These are phyloP conservation scores for Ischnura elegans DNA, from an alignment of 2,888 invertebrate genomes.

Conservation along the genomic window DNA sequence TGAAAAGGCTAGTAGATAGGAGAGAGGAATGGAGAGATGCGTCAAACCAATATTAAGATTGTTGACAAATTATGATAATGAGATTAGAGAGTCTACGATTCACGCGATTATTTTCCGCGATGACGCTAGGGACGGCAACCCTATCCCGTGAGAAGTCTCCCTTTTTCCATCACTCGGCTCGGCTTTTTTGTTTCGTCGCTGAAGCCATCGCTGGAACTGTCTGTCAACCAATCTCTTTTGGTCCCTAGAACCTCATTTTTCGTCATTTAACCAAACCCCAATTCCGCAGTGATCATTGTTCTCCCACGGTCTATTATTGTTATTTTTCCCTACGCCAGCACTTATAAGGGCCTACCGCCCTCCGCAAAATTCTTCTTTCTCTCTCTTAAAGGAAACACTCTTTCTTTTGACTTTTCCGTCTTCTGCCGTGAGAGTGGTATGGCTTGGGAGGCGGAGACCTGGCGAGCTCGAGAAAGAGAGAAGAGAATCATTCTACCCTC, in stretches of 20 bases:
- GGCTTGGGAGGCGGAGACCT: not conserved
- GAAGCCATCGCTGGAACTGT: not conserved
- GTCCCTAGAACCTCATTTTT: no score
- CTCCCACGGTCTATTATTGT: not conserved
- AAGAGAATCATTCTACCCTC: not conserved
- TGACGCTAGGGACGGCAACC: no score
- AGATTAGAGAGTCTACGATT: no score
- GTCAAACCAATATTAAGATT: no score
- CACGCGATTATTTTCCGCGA: no score
- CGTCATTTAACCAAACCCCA: not conserved
- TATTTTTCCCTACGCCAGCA: not conserved
- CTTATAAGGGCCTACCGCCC: not conserved
- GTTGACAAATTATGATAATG: no score
- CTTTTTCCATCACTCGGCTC: not conserved
- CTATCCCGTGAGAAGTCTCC: no score
- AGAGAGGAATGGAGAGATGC: no score
- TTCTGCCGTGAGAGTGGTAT: not conserved
- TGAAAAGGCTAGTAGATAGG: no score
- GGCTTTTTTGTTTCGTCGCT: no score
- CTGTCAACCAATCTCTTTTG: not conserved
- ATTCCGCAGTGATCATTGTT: not conserved
- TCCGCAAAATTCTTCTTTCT: not conserved
- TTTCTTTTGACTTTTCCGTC: not conserved
- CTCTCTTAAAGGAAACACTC: not conserved
- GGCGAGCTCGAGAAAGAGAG: not conserved